Base-by-base conservation (phyloP, 2,888 invertebrate genomes). In the Amblyteles armatorius region DNA sequence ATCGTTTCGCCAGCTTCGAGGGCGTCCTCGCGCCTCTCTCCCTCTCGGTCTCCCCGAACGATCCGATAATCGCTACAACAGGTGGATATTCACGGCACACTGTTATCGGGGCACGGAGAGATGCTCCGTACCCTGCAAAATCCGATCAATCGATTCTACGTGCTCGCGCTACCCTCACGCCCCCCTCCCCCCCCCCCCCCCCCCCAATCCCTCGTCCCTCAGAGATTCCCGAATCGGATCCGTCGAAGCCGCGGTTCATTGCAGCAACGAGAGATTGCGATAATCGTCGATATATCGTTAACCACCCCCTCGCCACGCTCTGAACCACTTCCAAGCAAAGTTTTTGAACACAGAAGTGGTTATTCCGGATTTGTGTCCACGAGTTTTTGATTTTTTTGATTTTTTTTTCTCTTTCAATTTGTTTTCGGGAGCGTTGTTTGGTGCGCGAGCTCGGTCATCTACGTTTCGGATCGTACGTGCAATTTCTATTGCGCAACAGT, bases 281-380 rank as follows among this genome's bases (percentile, higher is more conserved):
- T 76, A 50, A 76, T 76, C 74, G 44, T 52, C 73, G 74, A 79
- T 84, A 50, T 77, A 71, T 50, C 72, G 57, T 68, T 44, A 48
- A 16, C 40, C 40, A 44, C 68, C 50, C 36, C 80, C 44, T 72
- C 57, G 36, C 65, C 72, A 52, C 33, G 63, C 69, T 48, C n/a
- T 69, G 48, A 69, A 26, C 65, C 26, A 50, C 72, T 67, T 72
- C 76, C 71, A 79, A 84, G 84, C 78, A 90, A 92, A 91, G 86
- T 91, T 92, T 92, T 92, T 92, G 91, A 91, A 92, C 92, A 91
- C 91, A 92, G 92, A 92, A 92, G 92, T 92, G 92, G 92, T 92
- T 92, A 92, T 92, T 90, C 92, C 92, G 91, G 63, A 68, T 40
- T 40, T 69, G 84, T 86, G 72, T 78, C 86, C 71, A 84, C 87